phyloP scores from a whole-genome alignment of 2,113 vertebrate species.

The Ammodytes dubius region DNA sequence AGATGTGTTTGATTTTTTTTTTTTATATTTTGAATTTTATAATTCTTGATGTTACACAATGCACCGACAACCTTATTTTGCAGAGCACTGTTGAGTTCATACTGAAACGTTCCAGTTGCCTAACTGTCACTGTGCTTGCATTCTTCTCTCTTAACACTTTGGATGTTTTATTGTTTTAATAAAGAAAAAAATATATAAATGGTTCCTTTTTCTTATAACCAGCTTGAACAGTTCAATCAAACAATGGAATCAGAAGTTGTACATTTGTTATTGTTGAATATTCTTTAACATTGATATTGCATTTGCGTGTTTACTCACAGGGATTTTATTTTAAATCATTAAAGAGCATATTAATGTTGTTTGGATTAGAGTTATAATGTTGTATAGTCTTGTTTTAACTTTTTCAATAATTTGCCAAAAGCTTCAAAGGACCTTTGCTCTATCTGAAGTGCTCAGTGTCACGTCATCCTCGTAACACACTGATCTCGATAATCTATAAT shows the following conservation, averaged over 20 bases:
- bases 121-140: conserved; percentile 67
- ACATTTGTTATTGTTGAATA: conserved; percentile 20
- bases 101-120: conserved; percentile 71
- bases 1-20: conserved; percentile 64
- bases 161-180: conserved; percentile 74
- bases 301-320: conserved; percentile 19
- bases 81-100: conserved; percentile 63
- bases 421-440: conserved; percentile 13
- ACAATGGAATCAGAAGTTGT: conserved; percentile 22
- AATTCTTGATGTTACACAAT: conserved; percentile 56
- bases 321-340: conserved; percentile 4
- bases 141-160: conserved; percentile 65
- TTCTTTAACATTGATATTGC: conserved; percentile 3
- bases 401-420: conserved; percentile 5
- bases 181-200: conserved; percentile 45
- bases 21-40: conserved; percentile 66
- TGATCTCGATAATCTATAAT: conserved; percentile 28
- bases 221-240: conserved; percentile 29
- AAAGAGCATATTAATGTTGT: no score
- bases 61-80: conserved; percentile 60
- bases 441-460: conserved; percentile 31
- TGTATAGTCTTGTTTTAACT: no score
- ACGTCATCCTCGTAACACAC: conserved; percentile 24
- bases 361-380: no score
- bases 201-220: conserved; percentile 45